These are phyloP conservation scores for Hetaerina americana DNA, from an alignment of 1,140 invertebrate species.

Conservation along the genomic window DNA sequence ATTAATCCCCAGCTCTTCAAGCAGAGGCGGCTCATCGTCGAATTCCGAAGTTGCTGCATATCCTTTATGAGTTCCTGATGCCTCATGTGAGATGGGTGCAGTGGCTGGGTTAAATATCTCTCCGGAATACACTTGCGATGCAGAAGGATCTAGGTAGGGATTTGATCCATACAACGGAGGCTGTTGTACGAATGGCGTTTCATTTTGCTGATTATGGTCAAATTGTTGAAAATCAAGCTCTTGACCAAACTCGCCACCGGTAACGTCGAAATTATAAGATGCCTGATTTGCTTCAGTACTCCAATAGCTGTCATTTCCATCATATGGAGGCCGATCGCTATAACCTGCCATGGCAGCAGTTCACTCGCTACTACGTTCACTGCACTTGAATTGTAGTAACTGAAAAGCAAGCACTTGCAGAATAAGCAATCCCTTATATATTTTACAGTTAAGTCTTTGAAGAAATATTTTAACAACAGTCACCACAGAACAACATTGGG, in stretches of 20 bases:
- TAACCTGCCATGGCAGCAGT: background rate
- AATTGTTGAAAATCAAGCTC: constrained; percentile 6
- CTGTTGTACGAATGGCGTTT: background rate
- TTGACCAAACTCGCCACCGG: constrained; percentile 2
- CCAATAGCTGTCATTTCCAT: background rate
- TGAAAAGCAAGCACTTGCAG: too few species aligned
- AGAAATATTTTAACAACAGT: too few species aligned
- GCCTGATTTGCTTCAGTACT: background rate
- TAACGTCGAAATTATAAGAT: constrained; percentile 3
- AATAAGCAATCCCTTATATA: too few species aligned
- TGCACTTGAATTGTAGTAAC: too few species aligned
- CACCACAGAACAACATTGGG: too few species aligned
- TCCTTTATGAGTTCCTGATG: background rate
- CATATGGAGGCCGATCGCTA: background rate
- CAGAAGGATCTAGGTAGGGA: constrained; percentile 6
- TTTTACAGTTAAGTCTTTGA: too few species aligned
- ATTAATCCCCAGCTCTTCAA: constrained; percentile 88
- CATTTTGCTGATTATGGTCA: background rate
- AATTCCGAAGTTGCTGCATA: constrained; percentile 10
- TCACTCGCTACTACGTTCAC: background rate
- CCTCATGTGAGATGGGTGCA: background rate
- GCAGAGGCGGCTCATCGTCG: constrained; percentile 63
- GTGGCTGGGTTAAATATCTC: constrained; percentile 7
- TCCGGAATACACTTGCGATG: background rate
- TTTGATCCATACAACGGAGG: constrained; percentile 5